phyloP scores from a whole-genome alignment of 2,113 vertebrate species.

The Diphyllodes magnificus region DNA sequence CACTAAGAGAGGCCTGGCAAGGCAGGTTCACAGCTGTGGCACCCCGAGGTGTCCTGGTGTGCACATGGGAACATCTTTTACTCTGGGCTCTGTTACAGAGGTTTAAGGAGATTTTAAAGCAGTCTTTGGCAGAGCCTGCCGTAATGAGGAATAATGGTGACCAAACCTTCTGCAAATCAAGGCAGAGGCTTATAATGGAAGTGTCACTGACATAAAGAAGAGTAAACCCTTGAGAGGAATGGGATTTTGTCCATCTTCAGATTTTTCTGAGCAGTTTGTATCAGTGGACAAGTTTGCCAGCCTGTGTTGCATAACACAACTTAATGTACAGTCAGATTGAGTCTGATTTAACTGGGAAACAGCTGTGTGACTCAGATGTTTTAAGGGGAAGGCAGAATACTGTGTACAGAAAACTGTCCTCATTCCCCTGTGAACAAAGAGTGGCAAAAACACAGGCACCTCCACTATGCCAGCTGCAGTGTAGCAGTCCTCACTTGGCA shows the following conservation, averaged over 20 bases:
- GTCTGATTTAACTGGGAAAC: slow-evolving; percentile 19
- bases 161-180: neutral
- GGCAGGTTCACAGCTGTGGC: neutral
- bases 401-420: slow-evolving; percentile 17
- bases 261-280: neutral
- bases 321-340: slow-evolving; percentile 26
- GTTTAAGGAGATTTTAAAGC: neutral
- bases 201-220: neutral
- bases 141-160: neutral
- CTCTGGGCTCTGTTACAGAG: neutral
- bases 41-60: neutral
- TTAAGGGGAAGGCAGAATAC: neutral
- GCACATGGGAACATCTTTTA: neutral
- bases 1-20: neutral
- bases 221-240: neutral
- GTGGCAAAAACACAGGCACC: slow-evolving; percentile 30
- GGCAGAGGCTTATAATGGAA: neutral
- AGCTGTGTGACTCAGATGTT: slow-evolving; percentile 46
- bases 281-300: neutral
- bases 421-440: neutral
- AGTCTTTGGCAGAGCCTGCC: neutral
- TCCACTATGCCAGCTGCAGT: neutral
- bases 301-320: neutral
- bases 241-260: neutral
- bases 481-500: slow-evolving; percentile 17